Evolutionary conservation across 2,888 invertebrate genomes (phyloP).

Genomic region (Cephus runcator): DNA sequence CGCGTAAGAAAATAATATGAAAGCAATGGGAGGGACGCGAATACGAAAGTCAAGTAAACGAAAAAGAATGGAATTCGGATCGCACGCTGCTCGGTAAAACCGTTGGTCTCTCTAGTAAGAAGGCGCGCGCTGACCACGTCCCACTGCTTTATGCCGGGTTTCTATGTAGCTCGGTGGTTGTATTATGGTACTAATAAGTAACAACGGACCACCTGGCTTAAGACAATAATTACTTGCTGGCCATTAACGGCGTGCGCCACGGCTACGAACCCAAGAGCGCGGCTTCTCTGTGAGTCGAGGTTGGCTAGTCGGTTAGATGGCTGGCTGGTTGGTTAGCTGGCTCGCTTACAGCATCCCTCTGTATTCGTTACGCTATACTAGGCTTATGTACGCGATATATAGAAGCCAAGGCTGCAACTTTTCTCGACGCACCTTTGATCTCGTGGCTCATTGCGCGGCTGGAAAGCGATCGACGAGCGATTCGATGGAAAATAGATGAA

Average conservation of each 20-base stretch:
- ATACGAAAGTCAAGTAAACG: conserved; percentile 17
- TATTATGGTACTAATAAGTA: conserved; percentile 46
- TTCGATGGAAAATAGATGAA: background rate
- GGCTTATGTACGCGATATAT: background rate
- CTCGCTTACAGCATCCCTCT: background rate
- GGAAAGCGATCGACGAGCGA: conserved; percentile 2
- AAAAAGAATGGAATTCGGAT: conserved; percentile 22
- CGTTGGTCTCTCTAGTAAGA: background rate
- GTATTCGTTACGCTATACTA: background rate
- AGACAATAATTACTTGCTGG: conserved; percentile 55
- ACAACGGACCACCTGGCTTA: conserved; percentile 56
- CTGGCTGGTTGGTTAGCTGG: background rate
- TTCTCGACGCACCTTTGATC: conserved; percentile 5
- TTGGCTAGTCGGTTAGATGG: background rate
- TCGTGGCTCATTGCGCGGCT: background rate
- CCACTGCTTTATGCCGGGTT: conserved; percentile 9
- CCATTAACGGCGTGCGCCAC: conserved; percentile 53
- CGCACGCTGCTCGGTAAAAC: background rate
- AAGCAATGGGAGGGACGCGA: conserved; percentile 18
- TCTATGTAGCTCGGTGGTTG: conserved; percentile 22
- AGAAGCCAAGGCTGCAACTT: background rate
- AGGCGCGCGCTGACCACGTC: background rate
- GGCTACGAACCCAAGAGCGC: conserved; percentile 14
- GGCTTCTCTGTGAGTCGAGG: conserved; percentile 27
- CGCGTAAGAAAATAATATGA: no score